These are phyloP conservation scores for Ctenoplectra terminalis DNA, from an alignment of 1,140 invertebrate species.

Conservation along the genomic window DNA sequence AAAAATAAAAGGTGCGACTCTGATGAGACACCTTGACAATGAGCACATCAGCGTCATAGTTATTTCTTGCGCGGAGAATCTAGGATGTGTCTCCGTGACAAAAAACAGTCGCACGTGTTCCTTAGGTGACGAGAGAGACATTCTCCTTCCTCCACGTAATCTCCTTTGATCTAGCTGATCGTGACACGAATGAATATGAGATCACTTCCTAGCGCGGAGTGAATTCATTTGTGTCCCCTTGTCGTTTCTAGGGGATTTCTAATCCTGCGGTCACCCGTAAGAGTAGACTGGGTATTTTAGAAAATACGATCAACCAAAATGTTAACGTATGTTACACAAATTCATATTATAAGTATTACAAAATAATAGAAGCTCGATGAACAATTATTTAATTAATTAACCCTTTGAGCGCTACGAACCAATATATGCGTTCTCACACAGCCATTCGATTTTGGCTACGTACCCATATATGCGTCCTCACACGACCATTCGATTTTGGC, in stretches of 20 bases:
- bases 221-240: not conserved
- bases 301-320: too few relatives aligned
- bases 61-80: not conserved
- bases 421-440: too few relatives aligned
- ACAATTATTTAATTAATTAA: too few relatives aligned
- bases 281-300: too few relatives aligned
- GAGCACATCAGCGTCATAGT: constrained; percentile 1
- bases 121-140: constrained; percentile 21
- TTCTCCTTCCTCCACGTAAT: constrained; percentile 15
- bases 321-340: too few relatives aligned
- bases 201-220: constrained; percentile 13
- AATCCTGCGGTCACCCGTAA: not conserved
- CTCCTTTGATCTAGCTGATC: not conserved
- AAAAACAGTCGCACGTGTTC: not conserved
- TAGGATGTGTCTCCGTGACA: not conserved
- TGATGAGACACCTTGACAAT: not conserved
- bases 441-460: too few relatives aligned
- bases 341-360: too few relatives aligned
- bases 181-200: constrained; percentile 21
- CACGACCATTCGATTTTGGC: too few relatives aligned
- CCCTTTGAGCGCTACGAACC: too few relatives aligned
- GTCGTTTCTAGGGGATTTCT: not conserved
- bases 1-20: not conserved
- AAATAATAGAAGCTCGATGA: too few relatives aligned
- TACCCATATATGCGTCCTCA: too few relatives aligned